Evolutionary conservation across 2,797 vertebrate genomes (phyloP), one percentile per base, ranked within the genome.

Genomic region (Odontamblyopus rebecca): DNA sequence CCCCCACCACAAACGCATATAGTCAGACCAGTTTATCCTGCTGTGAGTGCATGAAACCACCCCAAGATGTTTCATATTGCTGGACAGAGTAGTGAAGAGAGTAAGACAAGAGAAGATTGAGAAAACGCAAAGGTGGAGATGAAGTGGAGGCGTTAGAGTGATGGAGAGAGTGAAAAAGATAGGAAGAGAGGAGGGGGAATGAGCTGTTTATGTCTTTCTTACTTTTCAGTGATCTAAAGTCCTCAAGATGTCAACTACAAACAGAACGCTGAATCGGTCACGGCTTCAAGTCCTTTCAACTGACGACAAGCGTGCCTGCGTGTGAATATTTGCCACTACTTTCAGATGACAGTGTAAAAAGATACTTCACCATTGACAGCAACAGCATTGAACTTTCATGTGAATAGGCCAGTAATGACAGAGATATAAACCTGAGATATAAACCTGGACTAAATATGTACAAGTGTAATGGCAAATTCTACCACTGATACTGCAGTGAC

Each of bases 141-240:
- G 73, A 73, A 71, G 5, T 6, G 41, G 56, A 44, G 63, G 53
- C 59, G 73, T 81, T 78, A 79, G 80, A 82, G 85, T 79, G 76
- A 71, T 38, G 48, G 70, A 72, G 35, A 18, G 66, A 19, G 60
- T 27, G 51, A 53, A 53, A 19, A 53, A 19, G 5, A 53, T 6
- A n/a, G 18, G 26, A 12, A 64, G 64, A 70, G 61, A 63, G 0
- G 9, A 13, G 63, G 75, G 62, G 5, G 6, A 53, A 48, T 48
- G 7, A 38, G 35, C 35, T 38, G 44, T 48, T 48, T 48, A 16
- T 48, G 44, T 48, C 44, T 48, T 48, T 48, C 44, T 48, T 48
- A 2, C 41, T n/a, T 53, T 54, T 54, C 7, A 54, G 23, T 54
- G 7, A 54, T 23, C 19, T 3, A 19, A 53, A 53, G 51, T 53